These are phyloP conservation scores for Schlechtendalia chinensis DNA, from an alignment of 1,140 invertebrate genomes.

Conservation along the genomic window DNA sequence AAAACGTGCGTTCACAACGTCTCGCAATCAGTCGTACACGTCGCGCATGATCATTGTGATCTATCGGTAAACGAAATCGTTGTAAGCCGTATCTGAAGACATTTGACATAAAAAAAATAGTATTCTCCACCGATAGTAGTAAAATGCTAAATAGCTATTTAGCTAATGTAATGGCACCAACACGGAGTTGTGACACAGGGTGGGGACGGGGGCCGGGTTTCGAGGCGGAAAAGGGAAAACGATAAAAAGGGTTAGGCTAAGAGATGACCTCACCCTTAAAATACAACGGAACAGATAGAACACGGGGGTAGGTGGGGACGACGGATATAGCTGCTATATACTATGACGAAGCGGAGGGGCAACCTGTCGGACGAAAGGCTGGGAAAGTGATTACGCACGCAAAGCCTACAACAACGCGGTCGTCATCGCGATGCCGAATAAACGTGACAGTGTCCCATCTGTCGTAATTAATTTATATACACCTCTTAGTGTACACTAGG, in stretches of 20 bases:
- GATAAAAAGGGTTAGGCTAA: constrained; percentile 36
- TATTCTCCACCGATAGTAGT: background rate
- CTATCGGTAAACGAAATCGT: background rate
- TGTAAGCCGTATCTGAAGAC: too few relatives aligned
- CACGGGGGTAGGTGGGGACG: background rate
- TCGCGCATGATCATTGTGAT: background rate
- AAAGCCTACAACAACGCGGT: background rate
- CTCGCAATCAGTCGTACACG: too few relatives aligned
- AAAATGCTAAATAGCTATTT: constrained; percentile 26
- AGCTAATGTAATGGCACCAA: constrained; percentile 1
- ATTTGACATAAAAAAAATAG: background rate
- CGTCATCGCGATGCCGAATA: too few relatives aligned
- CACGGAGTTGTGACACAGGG: background rate
- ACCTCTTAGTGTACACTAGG: too few relatives aligned
- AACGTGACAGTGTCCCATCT: background rate
- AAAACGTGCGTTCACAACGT: background rate
- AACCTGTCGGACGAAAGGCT: constrained; percentile 44
- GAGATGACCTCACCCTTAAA: constrained; percentile 39
- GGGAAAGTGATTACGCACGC: constrained; percentile 8
- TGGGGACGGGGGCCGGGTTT: background rate
- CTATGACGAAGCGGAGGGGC: constrained; percentile 18
- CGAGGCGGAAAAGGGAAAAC: background rate
- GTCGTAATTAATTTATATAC: background rate
- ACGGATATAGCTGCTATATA: background rate
- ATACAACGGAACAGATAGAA: background rate